Percentiles rank a stretch among this genome's conserved stretches.
Evolutionary conservation across 1,140 invertebrate genomes (phyloP).

Genomic region (Drosophila nigrodunni): DNA sequence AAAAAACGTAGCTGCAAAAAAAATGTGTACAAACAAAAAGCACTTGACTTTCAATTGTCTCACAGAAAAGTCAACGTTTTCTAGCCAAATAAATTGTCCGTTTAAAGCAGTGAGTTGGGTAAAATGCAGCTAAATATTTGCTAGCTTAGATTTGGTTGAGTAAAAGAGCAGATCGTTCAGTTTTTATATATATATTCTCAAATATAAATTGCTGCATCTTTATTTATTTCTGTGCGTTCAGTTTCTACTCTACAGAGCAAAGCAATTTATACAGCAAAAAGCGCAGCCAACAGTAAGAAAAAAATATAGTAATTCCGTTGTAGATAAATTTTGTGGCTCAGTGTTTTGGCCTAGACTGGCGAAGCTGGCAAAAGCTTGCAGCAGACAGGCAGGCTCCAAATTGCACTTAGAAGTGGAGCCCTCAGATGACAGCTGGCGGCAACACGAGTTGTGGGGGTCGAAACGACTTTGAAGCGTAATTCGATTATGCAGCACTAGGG

Average conservation of each 20-base stretch:
- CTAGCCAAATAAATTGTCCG: not conserved
- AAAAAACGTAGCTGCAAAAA: constrained; percentile 15
- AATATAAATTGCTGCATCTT: no score
- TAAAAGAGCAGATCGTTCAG: no score
- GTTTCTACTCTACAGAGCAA: no score
- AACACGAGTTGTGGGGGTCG: constrained; percentile 3
- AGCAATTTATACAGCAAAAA: not conserved
- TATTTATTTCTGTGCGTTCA: no score
- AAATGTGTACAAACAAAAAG: constrained; percentile 1
- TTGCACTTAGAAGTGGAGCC: constrained; percentile 32
- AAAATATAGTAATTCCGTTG: not conserved
- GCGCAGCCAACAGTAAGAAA: constrained; percentile 2
- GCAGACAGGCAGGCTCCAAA: constrained; percentile 28
- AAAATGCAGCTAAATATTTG: no score
- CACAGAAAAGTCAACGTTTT: not conserved
- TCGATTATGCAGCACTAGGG: constrained; percentile 49
- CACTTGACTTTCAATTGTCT: constrained; percentile 8
- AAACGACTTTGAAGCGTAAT: constrained; percentile 47
- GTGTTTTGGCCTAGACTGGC: constrained; percentile 17
- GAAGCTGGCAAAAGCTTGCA: constrained; percentile 18
- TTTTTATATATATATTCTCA: no score
- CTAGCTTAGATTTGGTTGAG: no score
- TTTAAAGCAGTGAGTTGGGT: no score
- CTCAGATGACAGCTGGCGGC: constrained; percentile 3
- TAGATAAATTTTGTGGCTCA: not conserved